phyloP scores from a whole-genome alignment of 2,797 vertebrate species.

The Parauchenoglanis punctatus region DNA sequence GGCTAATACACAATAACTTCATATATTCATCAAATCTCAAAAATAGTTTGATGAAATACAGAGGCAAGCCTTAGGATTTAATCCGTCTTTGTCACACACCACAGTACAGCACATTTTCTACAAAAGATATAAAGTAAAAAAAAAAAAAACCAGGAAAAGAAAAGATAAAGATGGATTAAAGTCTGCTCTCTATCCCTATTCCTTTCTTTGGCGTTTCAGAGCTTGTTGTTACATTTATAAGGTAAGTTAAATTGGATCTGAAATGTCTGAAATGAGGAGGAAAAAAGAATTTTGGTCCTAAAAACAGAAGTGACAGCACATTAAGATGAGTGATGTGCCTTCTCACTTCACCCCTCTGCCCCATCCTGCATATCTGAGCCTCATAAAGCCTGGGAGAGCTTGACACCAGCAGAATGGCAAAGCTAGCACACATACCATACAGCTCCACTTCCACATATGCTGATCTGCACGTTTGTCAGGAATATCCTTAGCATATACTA shows the following conservation, averaged over 20 bases:
- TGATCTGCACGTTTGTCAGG: background rate
- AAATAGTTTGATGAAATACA: background rate
- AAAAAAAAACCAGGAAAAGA: background rate
- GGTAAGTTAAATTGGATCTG: conserved; percentile 71
- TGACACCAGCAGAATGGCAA: conserved; percentile 55
- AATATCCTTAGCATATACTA: background rate
- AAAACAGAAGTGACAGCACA: conserved; percentile 81
- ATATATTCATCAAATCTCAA: background rate
- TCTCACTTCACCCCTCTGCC: conserved; percentile 58
- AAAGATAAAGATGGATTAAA: conserved; percentile 15
- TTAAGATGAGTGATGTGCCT: conserved; percentile 80
- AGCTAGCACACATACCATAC: conserved; percentile 71
- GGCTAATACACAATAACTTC: background rate
- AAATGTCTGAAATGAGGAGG: conserved; percentile 33
- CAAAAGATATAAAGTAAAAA: background rate
- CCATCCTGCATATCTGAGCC: conserved; percentile 54
- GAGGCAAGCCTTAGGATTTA: background rate
- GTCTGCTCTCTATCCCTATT: background rate
- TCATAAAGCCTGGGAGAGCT: conserved; percentile 66
- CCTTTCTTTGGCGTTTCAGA: conserved; percentile 51
- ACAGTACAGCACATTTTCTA: conserved; percentile 2
- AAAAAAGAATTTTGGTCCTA: conserved; percentile 68
- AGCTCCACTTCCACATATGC: conserved; percentile 72
- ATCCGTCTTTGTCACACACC: conserved; percentile 5
- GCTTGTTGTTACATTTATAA: conserved; percentile 73